Evolutionary conservation across 1,140 invertebrate species (phyloP), one percentile per base, ranked within the genome.

Genomic region (Teleopsis dalmanni): DNA sequence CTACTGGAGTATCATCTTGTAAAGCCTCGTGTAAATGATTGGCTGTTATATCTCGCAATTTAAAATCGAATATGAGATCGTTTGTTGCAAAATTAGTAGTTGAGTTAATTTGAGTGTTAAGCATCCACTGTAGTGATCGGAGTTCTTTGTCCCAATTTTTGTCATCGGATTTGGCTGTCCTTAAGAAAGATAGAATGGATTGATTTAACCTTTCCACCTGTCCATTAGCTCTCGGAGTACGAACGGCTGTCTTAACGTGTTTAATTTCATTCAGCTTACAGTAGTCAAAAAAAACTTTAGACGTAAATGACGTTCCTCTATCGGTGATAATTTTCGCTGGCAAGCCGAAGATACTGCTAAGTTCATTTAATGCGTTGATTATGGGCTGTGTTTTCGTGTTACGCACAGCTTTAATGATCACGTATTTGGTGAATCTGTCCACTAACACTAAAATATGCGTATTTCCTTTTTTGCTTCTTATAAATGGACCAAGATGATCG

Each of bases 391-490:
- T 48, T 33, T 44, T 51, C 7, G 58, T 57, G n/a, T 40, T 50
- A 4, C 35, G 35, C 5, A 49, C 47, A 11, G 52, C 10, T 35
- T 50, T 49, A 19, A 42, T 42, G 2, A 49, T 49, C 7, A 47
- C 2, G 35, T 48, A 53, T 31, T 53, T 53, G 26, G 34, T 54
- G 21, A 66, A 66, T 36, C 65, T 56, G 47, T 70, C 52, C 43
- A 68, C 73, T 1, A 75, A 43, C 0, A 67, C 70, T 45, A 76
- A 70, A 3, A 65, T 66, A 50, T 76, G 72, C 34, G 58, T 60
- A 63, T 75, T 72, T 18, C 53, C 42, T 2, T 18, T 51, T 23
- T 70, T 69, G 9, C 53, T 37, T 36, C 71, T 50, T 48, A 42
- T 53, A 43, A 47, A 36, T 19, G 62, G 60, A 3, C 59, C 60